Percentiles rank a stretch among this genome's conserved stretches.
phyloP scores from a whole-genome alignment of 2,113 vertebrate species.

The Trematomus loennbergii region DNA sequence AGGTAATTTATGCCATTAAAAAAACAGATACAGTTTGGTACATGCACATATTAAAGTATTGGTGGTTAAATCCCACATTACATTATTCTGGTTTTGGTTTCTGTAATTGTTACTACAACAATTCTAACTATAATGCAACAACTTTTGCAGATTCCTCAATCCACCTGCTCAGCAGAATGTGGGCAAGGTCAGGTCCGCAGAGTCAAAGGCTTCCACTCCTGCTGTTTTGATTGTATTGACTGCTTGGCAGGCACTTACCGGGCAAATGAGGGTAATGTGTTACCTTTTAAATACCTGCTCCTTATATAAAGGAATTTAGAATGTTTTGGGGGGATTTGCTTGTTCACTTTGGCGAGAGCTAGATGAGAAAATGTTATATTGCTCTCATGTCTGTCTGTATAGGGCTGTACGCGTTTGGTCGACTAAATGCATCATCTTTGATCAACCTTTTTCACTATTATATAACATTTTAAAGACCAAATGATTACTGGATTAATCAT shows the following conservation, averaged over 20 bases:
- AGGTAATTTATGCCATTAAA: slow-evolving; percentile 60
- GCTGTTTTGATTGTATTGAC: slow-evolving; percentile 91
- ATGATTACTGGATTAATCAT: too few species aligned
- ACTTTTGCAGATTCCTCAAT: slow-evolving; percentile 83
- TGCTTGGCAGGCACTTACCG: slow-evolving; percentile 89
- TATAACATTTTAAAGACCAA: too few species aligned
- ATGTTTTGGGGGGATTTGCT: background rate
- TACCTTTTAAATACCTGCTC: slow-evolving; percentile 18
- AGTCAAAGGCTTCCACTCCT: slow-evolving; percentile 86
- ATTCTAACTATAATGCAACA: background rate
- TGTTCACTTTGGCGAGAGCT: background rate
- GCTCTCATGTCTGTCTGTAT: background rate
- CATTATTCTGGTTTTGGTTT: background rate
- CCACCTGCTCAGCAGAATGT: slow-evolving; percentile 87
- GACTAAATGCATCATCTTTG: too few species aligned
- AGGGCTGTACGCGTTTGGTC: too few species aligned
- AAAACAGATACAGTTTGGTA: background rate
- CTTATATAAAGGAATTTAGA: background rate
- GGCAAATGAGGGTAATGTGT: slow-evolving; percentile 62
- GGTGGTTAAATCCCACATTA: background rate
- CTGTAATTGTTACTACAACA: background rate
- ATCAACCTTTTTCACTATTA: too few species aligned
- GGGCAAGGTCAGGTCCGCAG: slow-evolving; percentile 81
- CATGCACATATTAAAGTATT: background rate
- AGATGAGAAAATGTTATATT: background rate